Conservation (phyloP, 2,113 vertebrate genomes). For the Muntiacus muntjak region DNA sequence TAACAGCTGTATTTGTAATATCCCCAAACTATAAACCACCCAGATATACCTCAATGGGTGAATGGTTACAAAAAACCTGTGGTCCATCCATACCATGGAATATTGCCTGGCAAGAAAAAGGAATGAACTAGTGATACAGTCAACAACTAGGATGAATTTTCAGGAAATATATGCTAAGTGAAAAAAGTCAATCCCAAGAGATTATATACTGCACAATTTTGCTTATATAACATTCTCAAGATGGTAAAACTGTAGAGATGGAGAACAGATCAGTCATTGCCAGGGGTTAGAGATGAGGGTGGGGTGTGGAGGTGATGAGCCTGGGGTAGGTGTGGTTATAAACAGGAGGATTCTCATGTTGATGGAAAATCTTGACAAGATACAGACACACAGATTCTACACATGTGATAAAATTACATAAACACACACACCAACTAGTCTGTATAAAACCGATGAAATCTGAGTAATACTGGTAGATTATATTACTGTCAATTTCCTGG, state of each 20-base stretch:
- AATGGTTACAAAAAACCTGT: background rate
- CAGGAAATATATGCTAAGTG: background rate
- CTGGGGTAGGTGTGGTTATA: background rate
- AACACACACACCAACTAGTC: background rate
- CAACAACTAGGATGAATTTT: too few species aligned
- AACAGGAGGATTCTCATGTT: fast-evolving
- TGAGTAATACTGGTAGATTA: background rate
- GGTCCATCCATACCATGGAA: background rate
- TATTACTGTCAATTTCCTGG: background rate
- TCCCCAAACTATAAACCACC: background rate
- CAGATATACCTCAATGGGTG: background rate
- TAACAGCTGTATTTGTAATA: background rate
- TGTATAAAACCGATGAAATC: background rate
- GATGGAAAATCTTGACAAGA: background rate
- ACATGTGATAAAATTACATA: background rate
- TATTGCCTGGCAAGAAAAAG: background rate
- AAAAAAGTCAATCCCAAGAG: background rate
- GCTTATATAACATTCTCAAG: background rate
- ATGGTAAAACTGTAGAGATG: background rate
- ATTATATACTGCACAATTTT: background rate
- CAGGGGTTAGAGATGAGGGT: background rate
- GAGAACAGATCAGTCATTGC: background rate
- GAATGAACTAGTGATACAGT: fast-evolving
- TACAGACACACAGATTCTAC: too few species aligned
- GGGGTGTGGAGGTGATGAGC: background rate